These are phyloP conservation scores for Dolomedes plantarius DNA, from an alignment of 2,888 invertebrate species.

Conservation along the genomic window DNA sequence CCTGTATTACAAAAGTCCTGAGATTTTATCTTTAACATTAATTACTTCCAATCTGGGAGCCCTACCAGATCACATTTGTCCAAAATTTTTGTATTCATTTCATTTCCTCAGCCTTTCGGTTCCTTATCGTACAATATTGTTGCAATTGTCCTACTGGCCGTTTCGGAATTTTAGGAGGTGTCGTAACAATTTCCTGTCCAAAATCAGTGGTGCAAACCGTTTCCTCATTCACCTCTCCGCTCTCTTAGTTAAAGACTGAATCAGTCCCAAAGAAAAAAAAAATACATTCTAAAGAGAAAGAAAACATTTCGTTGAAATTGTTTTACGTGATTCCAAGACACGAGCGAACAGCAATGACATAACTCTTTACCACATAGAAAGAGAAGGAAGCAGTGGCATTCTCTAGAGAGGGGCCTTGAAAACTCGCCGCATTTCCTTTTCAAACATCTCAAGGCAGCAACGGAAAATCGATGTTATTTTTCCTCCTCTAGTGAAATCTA, in stretches of 20 bases:
- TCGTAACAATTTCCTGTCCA: background rate
- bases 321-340: background rate
- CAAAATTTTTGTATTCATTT: no score
- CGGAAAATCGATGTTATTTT: background rate
- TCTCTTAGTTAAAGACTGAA: background rate
- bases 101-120: background rate
- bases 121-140: background rate
- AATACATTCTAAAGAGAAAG: background rate
- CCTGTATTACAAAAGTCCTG: no score
- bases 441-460: background rate
- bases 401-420: background rate
- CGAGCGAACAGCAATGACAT: background rate
- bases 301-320: background rate
- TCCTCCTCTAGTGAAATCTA: no score
- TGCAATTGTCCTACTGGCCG: background rate
- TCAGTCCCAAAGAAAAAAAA: background rate
- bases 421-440: background rate
- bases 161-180: background rate
- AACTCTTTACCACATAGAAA: background rate
- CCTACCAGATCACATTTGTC: no score
- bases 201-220: background rate
- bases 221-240: background rate
- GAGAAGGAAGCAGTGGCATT: background rate
- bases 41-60: no score
- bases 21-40: no score